Evolutionary conservation across 2,113 vertebrate genomes (phyloP), one percentile per base, ranked within the genome.

Genomic region (Bujurquina vittata): DNA sequence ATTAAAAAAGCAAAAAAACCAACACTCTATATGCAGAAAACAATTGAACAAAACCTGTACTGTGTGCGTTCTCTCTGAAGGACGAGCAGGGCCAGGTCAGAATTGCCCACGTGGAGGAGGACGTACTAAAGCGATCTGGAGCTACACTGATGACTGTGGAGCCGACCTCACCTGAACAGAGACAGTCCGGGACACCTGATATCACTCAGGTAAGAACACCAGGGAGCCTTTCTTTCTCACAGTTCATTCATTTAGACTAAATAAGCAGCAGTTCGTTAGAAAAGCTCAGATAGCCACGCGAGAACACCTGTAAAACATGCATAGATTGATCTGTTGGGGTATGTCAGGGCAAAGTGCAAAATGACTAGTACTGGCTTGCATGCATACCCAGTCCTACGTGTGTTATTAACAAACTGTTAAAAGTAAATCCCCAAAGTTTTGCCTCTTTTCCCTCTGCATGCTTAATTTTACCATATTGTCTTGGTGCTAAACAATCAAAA

Each of bases 81-180:
- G 83, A 72, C 2, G 87, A 94, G 4, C 74, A 82, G 76, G 95
- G 94, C 1, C 89, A 75, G 2, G 91, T 95, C 79, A 82, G 60
- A 58, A 90, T 95, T 0, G 95, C 80, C 17, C 94, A 79, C 0
- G 56, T 95, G 2, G 87, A 91, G 20, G 92, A 93, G 3, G 90
- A 95, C 1, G 81, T 83, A 0, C 62, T 95, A 87, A 86, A 1
- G 58, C 29, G 52, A 22, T 90, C 93, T 3, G 95, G 95, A 76
- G 95, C 92, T 0, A 7, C 83, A 0, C 89, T 94, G 75, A 69
- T 77, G 89, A 93, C 88, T 0, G 92, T 94, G 76, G 83, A 88
- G 69, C 80, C 3, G 29, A 75, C 91, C 1, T 88, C 89, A 2
- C 81, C 89, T 5, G 89, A 93, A 17, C 94, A 95, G 89, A 92